Base-by-base conservation (phyloP, 1,140 invertebrate species). In the Ridgeia piscesae region DNA sequence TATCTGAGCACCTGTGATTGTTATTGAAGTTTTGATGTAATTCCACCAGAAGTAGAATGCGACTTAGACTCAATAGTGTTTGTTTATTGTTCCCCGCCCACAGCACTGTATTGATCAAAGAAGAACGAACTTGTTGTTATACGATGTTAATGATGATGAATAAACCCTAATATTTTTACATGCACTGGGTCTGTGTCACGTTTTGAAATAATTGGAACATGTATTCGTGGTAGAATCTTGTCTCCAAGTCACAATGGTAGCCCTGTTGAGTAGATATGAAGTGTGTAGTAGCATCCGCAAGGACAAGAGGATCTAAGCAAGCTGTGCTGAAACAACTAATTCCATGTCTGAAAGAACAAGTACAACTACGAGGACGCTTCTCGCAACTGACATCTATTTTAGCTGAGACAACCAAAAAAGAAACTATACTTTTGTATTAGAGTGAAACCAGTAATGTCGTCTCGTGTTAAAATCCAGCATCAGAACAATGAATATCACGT, bases 101-200 rank as follows among this genome's bases (percentile, higher is more conserved):
- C 58, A 21, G 58, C 58, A 77, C 58, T 31, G 58, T 77, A 77
- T 77, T 77, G 58, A 77, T 77, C 58, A 77, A 77, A 27, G 58
- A 31, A 31, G 27, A 77, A 31, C 6, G 27, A 77, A 21, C 58
- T 21, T 14, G 58, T 77, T 77, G 58, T 77, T 77, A 77, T 77
- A 77, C 27, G 27, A 17, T 77, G 58, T 77, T 77, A 77, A 77
- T 77, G 14, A 77, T 77, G 58, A 77, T 77, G 58, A 77, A 77
- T 77, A 77, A 77, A 77, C 11, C 58, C 58, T 77, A 77, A 77
- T 77, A 77, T 77, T 77, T 77, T 77, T 77, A 77, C 58, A 77
- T 77, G 58, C 11, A 11, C 11, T 42, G 42, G 42, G 42, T 77
- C 58, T 77, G 58, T 77, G 58, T 77, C 58, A 77, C 27, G 0